Base-by-base conservation (phyloP, 2,888 invertebrate genomes). In the Aphodius sticticus region DNA sequence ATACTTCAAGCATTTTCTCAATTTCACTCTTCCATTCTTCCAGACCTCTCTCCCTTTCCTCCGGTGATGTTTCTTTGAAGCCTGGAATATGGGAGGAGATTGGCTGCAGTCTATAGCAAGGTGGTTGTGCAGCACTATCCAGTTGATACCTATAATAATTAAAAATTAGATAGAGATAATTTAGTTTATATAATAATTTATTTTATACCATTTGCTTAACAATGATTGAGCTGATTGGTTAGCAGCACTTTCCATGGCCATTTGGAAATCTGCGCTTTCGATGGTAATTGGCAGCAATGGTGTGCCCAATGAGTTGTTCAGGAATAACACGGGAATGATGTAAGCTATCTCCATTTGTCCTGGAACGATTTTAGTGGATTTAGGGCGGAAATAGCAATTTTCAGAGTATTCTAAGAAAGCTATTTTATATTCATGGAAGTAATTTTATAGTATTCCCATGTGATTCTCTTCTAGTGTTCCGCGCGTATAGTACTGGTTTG, bases 181-280 rank as follows among this genome's bases (percentile, higher is more conserved):
- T 1, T 26, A 1, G 26, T 26, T 3, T 26, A 1, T 26, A 26
- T 3, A 26, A 26, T 1, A 53, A 53, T 69, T 76, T 35, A 36
- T 4, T 76, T 70, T 71, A 69, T 89, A 94, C 94, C 94, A 94
- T 90, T 94, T 94, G 83, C 93, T 93, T 7, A 94, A 88, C 79
- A 94, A 86, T 1, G 88, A 87, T 85, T 91, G 92, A 81, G 92
- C 92, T n/a, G 89, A 90, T 70, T 92, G 92, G 78, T 91, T 92
- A 76, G 93, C 91, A 0, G 94, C 93, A 14, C 93, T 92, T 77
- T 93, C 93, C 84, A 95, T 90, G 6, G 95, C 94, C 81, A 94
- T 93, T 85, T 94, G 93, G 88, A 95, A 96, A 90, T 96, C 95
- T 1, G 95, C 93, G 84, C 93, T 94, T 88, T 95, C 95, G 80